Percentiles rank a stretch among this genome's conserved stretches.
Evolutionary conservation across 1,140 invertebrate species (phyloP).

Genomic region (Leptoteleia sp.): DNA sequence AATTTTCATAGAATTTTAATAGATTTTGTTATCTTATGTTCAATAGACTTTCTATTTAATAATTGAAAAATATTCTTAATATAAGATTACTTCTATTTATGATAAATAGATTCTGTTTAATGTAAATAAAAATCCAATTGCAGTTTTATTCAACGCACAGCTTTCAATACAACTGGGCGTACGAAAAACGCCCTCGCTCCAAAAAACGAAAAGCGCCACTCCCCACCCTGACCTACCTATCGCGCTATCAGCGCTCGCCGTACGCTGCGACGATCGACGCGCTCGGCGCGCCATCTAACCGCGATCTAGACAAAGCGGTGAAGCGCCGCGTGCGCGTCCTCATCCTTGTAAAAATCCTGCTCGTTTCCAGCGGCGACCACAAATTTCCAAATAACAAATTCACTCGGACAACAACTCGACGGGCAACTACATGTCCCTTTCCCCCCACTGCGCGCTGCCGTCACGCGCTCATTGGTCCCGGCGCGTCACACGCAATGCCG

Average conservation of each 20-base stretch:
- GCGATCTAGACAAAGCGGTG: conserved; percentile 43
- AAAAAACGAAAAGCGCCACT: too few relatives aligned
- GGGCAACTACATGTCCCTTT: conserved; percentile 23
- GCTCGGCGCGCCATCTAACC: conserved; percentile 51
- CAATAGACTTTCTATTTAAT: too few relatives aligned
- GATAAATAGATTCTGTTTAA: too few relatives aligned
- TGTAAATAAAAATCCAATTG: too few relatives aligned
- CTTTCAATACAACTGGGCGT: too few relatives aligned
- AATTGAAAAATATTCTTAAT: too few relatives aligned
- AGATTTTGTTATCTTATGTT: too few relatives aligned
- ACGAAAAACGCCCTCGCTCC: too few relatives aligned
- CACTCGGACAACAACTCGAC: conserved; percentile 19
- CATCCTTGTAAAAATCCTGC: conserved; percentile 24
- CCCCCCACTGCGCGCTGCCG: conserved; percentile 27
- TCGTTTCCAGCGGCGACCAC: not conserved
- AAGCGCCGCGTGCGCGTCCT: conserved; percentile 40
- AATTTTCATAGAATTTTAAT: too few relatives aligned
- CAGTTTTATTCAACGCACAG: too few relatives aligned
- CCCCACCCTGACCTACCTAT: conserved; percentile 25
- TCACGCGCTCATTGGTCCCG: conserved; percentile 38
- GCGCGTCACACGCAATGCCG: conserved; percentile 38
- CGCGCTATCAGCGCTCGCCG: conserved; percentile 34
- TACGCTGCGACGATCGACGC: conserved; percentile 46
- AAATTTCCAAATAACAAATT: conserved; percentile 21
- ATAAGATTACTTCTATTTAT: too few relatives aligned